Percentiles rank a stretch among this genome's conserved stretches.
Evolutionary conservation across 2,797 vertebrate species (phyloP).

Genomic region (Arremon brunneinucha): DNA sequence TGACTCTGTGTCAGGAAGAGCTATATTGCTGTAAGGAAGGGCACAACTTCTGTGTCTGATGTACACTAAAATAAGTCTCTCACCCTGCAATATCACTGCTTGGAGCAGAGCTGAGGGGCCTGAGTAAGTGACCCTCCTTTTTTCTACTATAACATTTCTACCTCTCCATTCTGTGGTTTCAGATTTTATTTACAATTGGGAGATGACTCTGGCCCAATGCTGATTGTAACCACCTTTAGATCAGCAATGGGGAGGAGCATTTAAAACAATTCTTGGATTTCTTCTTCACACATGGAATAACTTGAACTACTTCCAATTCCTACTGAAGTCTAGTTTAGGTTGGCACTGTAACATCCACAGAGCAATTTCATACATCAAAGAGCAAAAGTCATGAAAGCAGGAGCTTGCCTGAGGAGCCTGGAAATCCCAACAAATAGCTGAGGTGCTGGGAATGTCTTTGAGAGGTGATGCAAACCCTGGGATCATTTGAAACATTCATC

Average conservation of each 20-base stretch:
- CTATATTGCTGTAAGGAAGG: not conserved
- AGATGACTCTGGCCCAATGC: not conserved
- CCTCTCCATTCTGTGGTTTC: not conserved
- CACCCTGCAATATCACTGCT: too few relatives aligned
- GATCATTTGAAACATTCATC: not conserved
- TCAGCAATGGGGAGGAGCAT: not conserved
- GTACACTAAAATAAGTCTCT: not conserved
- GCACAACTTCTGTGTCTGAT: not conserved
- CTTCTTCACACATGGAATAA: not conserved
- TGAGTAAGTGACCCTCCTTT: not conserved
- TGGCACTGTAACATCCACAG: not conserved
- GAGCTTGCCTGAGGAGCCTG: not conserved
- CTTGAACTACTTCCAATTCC: not conserved
- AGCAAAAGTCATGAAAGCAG: not conserved
- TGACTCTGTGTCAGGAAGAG: not conserved
- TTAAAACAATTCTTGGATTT: not conserved
- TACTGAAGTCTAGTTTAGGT: not conserved
- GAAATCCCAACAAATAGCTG: not conserved
- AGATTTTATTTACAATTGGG: not conserved
- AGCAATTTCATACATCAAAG: not conserved
- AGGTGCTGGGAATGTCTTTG: not conserved
- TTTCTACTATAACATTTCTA: not conserved
- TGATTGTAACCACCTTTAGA: not conserved
- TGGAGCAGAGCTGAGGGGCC: not conserved
- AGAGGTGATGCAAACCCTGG: not conserved